Base-by-base conservation (phyloP, 2,797 vertebrate genomes). In the Tapera naevia region DNA sequence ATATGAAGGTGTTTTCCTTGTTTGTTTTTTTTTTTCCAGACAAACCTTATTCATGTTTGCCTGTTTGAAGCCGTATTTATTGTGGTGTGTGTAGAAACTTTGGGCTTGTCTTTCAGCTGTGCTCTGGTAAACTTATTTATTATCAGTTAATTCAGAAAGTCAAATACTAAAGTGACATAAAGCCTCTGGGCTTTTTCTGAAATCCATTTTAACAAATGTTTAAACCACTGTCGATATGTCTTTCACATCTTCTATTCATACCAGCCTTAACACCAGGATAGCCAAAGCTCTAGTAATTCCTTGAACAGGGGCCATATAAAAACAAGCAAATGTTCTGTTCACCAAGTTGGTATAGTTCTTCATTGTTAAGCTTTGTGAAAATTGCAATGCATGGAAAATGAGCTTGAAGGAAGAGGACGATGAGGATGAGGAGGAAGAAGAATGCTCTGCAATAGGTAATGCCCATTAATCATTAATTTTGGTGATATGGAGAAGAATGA, bases 391-490 rank as follows among this genome's bases (percentile, higher is more conserved):
- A 0, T 69, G 93, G 88, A 80, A 87, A 71, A 87, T 5, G 15
- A 84, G 9, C 39, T 71, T 0, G 35, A 41, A 41, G 39, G 39
- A 41, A 14, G 39, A 41, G 39, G 39, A 41, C 10, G 39, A 95
- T 60, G 32, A 90, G 28, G 32, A 86, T 0, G 3, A 89, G 8
- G 43, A 88, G 46, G 51, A 91, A 13, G 51, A 95, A 78, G 58
- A 92, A 70, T 62, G 71, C 37, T 56, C 75, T 84, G 58, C 71
- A 91, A 45, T 79, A 95, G 95, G 94, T 97, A 93, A 93, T 64
- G 79, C 83, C 65, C 14, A 33, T 71, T 50, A 61, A 19, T 72
- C 1, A 5, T 89, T 88, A 8, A 53, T 88, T 93, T 64, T 79
- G 50, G 11, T 86, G 37, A 2, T 82, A 5, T 32, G n/a, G 67